phyloP scores from a whole-genome alignment of 1,140 invertebrate species.

The Lithobius niger region DNA sequence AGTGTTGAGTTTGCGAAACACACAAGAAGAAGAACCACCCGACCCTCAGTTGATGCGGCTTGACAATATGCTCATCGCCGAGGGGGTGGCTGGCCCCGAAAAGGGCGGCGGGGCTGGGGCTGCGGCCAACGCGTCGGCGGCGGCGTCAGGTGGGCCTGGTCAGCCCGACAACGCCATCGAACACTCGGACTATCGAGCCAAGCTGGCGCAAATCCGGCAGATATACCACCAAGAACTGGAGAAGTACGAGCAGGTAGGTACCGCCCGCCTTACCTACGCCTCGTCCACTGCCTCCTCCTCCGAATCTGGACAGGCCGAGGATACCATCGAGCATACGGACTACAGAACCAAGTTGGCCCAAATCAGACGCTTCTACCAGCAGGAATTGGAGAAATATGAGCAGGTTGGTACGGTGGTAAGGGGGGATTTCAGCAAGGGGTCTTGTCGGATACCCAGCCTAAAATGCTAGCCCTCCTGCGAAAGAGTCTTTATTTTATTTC shows the following conservation, averaged over 20 bases:
- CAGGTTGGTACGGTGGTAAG: conserved; percentile 8
- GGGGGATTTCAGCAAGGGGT: background rate
- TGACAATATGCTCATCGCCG: conserved; percentile 99
- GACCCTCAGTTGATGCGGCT: conserved; percentile 97
- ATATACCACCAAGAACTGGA: conserved; percentile 99
- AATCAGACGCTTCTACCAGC: conserved; percentile 12
- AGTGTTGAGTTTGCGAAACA: conserved; percentile 89
- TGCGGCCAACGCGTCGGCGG: conserved; percentile 77
- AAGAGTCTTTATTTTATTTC: too few relatives aligned
- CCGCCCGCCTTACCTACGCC: conserved; percentile 10
- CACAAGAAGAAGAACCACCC: conserved; percentile 95
- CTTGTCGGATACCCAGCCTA: background rate
- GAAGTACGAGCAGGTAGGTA: conserved; percentile 86
- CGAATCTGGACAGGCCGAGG: conserved; percentile 7
- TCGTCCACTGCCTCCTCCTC: conserved; percentile 11
- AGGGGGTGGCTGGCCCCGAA: conserved; percentile 95
- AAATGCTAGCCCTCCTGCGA: too few relatives aligned
- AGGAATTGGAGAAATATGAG: conserved; percentile 14
- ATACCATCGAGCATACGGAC: conserved; percentile 12
- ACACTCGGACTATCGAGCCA: conserved; percentile 97
- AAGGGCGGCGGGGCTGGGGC: conserved; percentile 86
- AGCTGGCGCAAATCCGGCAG: conserved; percentile 96
- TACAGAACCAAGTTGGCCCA: conserved; percentile 12
- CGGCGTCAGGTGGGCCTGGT: conserved; percentile 53
- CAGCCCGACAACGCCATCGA: conserved; percentile 88